Evolutionary conservation across 2,888 invertebrate species (phyloP), one percentile per base, ranked within the genome.

Genomic region (Eristalis intricaria): DNA sequence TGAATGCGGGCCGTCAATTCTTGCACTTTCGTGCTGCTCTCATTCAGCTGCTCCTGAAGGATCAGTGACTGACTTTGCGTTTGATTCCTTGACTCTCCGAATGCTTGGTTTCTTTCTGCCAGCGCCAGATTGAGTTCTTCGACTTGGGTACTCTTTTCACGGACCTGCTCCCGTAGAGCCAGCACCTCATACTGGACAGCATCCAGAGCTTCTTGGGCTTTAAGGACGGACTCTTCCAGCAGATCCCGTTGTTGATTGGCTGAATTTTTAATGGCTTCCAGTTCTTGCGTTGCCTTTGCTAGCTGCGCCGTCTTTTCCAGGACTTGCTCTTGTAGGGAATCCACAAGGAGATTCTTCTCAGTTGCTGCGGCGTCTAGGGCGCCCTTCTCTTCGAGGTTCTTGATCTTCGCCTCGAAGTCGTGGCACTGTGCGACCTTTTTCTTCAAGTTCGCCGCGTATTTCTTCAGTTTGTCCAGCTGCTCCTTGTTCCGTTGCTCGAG

Each of bases 401-500:
- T 92, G 89, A 90, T 91, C 91, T 94, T 95, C 63, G 92, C 91
- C 92, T 97, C 96, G 43, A 96, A 91, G 88, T 97, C 96, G 43
- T 94, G 93, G 89, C 95, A 95, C 87, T 95, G 94, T 0, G 94
- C 91, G 0, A 95, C 94, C 90, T 96, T 97, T 91, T 96, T 97
- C 91, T 97, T 97, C 11, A 97, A 93, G 90, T 95, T 96, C 0
- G 96, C 94, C 0, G 96, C 97, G 90, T 96, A 95, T 90, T 97
- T 97, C 90, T 97, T 97, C 90, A 97, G 94, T 92, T 96, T 97
- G 78, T 97, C 96, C 74, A 96, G 92, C 85, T 96, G 95, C 70
- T 96, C 95, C 90, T 95, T 96, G 89, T 95, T 95, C 90, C 96
- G 96, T 8, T 91, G 93, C 90, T 96, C 95, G 1, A 95, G 90